Base-by-base conservation (phyloP, 2,797 vertebrate genomes). In the Loriculus beryllinus region DNA sequence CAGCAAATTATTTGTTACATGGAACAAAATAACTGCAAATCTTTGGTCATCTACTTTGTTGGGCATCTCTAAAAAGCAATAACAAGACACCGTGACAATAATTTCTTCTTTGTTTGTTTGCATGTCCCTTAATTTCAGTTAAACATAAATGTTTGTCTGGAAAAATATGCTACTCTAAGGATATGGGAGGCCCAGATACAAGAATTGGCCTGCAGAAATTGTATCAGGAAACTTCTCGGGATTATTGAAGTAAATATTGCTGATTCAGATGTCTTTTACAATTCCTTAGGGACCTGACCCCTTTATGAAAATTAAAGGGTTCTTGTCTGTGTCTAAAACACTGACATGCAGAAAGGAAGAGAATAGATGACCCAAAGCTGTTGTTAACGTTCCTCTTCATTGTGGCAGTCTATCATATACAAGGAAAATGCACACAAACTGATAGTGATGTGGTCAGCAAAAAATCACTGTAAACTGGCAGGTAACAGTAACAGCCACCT, bases 301-400 rank as follows among this genome's bases (percentile, higher is more conserved):
- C 88, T 96, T 94, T 51, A 85, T 64, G 57, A 88, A 96, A 96
- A 97, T 80, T 88, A 86, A 92, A 92, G 77, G 59, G 16, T 16
- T 76, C 88, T 78, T 78, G 20, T 23, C 43, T 63, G 3, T 60
- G 29, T n/a, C 33, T 39, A 52, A 94, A 94, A 52, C 47, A 57
- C 15, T 80, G 45, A n/a, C 69, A 39, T 62, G 48, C 37, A 90
- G 63, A 89, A 93, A 85, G 56, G 28, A 25, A 88, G 39, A 51
- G 17, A 93, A 95, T 21, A 78, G 74, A 91, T 64, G 62, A 83
- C 88, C 67, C 2, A 5, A 91, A 82, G 16, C n/a, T 62, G 59
- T 67, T 90, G 72, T 45, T 63, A 33, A 42, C 9, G 51, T 80
- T 43, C 10, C 28, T 82, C 72, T 17, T 76, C 45, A 33, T 22